phyloP scores from a whole-genome alignment of 2,113 vertebrate species.

The Fregata magnificens region DNA sequence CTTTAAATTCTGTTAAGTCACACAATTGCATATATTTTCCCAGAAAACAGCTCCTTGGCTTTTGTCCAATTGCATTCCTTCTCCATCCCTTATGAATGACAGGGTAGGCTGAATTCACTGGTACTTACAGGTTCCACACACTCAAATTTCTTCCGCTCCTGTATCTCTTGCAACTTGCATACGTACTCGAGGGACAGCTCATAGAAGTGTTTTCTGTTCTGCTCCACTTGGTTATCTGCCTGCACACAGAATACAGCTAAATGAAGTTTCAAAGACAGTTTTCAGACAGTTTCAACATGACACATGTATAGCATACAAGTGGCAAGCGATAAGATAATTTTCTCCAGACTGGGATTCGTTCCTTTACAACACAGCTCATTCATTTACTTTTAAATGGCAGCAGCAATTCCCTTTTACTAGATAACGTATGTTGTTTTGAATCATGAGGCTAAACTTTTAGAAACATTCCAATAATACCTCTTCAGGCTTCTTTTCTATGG shows the following conservation, averaged over 20 bases:
- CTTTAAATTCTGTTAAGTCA: neutral
- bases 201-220: slow-evolving; percentile 90
- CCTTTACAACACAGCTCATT: neutral
- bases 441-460: neutral
- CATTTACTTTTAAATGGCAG: neutral
- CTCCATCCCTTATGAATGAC: neutral
- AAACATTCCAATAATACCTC: neutral
- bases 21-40: neutral
- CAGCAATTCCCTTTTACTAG: neutral
- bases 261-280: neutral
- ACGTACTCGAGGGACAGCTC: slow-evolving; percentile 95
- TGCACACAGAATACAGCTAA: slow-evolving; percentile 52
- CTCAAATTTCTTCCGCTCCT: slow-evolving; percentile 98
- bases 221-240: slow-evolving; percentile 91
- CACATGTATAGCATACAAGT: neutral
- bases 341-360: neutral
- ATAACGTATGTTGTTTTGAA: neutral
- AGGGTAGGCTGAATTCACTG: neutral
- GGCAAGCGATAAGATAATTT: neutral
- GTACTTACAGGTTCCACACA: slow-evolving; percentile 96
- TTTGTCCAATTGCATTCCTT: neutral
- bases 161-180: slow-evolving; percentile 96
- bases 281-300: neutral
- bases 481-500: neutral
- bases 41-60: neutral